These are phyloP conservation scores for Hexactinellida sp. DNA, from an alignment of 37 sponge, comb jelly and placozoan genomes.

Conservation along the genomic window DNA sequence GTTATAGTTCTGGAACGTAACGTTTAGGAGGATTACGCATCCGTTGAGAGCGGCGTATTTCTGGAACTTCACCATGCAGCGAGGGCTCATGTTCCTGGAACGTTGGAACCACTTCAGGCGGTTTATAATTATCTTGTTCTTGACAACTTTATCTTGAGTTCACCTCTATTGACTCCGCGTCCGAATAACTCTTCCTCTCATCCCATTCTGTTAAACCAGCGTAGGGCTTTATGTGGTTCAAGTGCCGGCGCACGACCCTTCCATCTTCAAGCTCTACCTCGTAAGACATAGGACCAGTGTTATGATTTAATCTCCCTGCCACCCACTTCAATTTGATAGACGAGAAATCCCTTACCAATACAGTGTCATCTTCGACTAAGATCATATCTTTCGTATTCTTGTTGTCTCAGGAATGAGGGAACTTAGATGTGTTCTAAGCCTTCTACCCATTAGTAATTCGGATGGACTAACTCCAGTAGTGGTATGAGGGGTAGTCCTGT, in stretches of 20 bases:
- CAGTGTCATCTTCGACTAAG: neutral
- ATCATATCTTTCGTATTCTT: neutral
- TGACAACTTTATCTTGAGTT: too few relatives aligned
- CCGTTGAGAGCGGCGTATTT: neutral
- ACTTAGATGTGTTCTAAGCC: conserved; percentile 18
- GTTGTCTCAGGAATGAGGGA: conserved; percentile 1
- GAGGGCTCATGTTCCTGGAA: neutral
- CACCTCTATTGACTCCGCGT: too few relatives aligned
- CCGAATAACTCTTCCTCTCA: neutral
- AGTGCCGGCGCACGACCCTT: conserved; percentile 17
- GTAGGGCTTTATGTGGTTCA: conserved; percentile 16
- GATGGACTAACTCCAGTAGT: conserved; percentile 21
- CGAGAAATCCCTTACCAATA: conserved; percentile 18
- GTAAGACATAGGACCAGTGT: conserved; percentile 18
- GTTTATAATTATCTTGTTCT: neutral
- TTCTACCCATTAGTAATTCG: conserved; percentile 26
- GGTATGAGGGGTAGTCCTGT: conserved; percentile 23
- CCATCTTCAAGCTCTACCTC: conserved; percentile 11
- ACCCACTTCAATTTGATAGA: neutral
- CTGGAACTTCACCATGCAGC: neutral
- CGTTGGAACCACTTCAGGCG: neutral
- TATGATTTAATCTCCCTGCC: neutral
- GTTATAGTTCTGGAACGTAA: neutral
- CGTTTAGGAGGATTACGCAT: neutral
- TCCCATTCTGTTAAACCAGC: neutral